A percentile compares a stretch with the other conserved stretches of the same genome.
Evolutionary conservation across 23 tunicate species (phyloP).

Genomic region (Oikopleura albicans): DNA sequence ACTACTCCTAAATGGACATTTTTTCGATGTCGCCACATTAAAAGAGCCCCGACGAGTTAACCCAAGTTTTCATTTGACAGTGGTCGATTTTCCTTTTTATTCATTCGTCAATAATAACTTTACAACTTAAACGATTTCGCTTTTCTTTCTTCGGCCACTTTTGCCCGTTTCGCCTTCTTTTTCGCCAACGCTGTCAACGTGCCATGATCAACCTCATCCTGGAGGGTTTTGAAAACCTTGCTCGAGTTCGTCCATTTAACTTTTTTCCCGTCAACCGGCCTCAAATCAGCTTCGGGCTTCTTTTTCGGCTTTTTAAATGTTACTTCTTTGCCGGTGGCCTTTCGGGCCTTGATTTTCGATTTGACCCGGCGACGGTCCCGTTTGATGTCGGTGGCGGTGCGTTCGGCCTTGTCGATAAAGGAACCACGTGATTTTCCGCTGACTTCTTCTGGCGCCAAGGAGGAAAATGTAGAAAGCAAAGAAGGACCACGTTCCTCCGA

Average conservation of each 20-base stretch:
- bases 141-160: neutral
- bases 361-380: neutral
- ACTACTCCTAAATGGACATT: no score
- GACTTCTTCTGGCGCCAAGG: conserved; percentile 8
- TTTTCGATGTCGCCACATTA: no score
- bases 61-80: no score
- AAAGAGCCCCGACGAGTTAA: no score
- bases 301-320: conserved; percentile 14
- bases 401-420: conserved; percentile 2
- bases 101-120: neutral
- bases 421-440: neutral
- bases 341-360: neutral
- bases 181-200: neutral
- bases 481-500: neutral
- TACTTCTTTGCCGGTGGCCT: conserved; percentile 10
- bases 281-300: neutral
- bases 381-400: conserved; percentile 4
- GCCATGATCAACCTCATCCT: neutral
- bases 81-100: neutral
- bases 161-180: neutral
- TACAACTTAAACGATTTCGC: neutral
- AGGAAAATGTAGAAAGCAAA: neutral
- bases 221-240: conserved; percentile 6
- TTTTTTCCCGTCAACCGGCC: neutral
- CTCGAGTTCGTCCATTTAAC: conserved; percentile 8